Evolutionary conservation across 2,888 invertebrate genomes (phyloP).

Genomic region (Caenorhabditis doughertyi): DNA sequence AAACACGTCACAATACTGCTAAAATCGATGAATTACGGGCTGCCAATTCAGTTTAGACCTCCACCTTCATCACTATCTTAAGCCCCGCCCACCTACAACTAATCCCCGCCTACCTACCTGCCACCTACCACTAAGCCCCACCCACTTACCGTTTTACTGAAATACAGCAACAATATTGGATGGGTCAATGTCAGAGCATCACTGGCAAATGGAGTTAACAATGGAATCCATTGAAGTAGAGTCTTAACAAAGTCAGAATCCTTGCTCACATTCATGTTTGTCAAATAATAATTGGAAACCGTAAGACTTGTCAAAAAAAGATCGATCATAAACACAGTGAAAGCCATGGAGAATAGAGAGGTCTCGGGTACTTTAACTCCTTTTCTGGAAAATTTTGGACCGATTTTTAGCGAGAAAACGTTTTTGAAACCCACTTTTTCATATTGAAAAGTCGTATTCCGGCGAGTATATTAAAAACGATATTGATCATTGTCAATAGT

Average conservation of each 20-base stretch:
- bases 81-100: no score
- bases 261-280: background rate
- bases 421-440: no score
- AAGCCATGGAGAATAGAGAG: constrained; percentile 29
- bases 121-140: no score
- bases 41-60: no score
- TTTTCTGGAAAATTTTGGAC: no score
- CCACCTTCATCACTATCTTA: no score
- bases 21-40: no score
- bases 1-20: no score
- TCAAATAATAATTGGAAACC: constrained; percentile 28
- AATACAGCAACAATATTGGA: constrained; percentile 25
- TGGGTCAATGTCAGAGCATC: constrained; percentile 42
- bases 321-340: constrained; percentile 25
- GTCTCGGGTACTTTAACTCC: constrained; percentile 22
- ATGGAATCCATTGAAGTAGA: constrained; percentile 1
- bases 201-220: constrained; percentile 38
- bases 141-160: constrained; percentile 26
- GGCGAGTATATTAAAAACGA: constrained; percentile 17
- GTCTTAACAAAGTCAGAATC: background rate
- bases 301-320: constrained; percentile 30
- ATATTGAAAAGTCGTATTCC: constrained; percentile 3
- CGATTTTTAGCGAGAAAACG: no score
- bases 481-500: background rate
- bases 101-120: no score